Evolutionary conservation across 2,888 invertebrate genomes (phyloP), one percentile per base, ranked within the genome.

Genomic region (Druceiella hillmani): DNA sequence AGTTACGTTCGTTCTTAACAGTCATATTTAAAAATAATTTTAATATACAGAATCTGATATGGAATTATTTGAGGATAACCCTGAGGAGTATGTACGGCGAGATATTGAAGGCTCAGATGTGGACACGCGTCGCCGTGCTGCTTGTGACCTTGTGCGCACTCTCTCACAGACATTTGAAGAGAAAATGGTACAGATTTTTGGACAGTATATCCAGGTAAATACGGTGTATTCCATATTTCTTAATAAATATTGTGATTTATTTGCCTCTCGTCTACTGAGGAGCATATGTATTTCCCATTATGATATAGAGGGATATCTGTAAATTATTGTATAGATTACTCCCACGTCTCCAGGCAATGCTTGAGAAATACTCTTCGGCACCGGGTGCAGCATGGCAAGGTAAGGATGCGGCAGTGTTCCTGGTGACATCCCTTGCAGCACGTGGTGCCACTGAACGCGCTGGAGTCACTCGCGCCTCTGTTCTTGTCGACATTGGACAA

Each of bases 51-150:
- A 81, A 35, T 87, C 92, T 0, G 99, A 99, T 64, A 87, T 92
- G 62, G 99, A 99, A 61, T 61, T 95, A 28, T 99, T 99, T 64
- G 94, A 95, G 61, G 97, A 98, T 58, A 98, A 97, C 58, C 91
- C 99, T 0, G 95, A 99, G 55, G 99, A 99, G 65, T 97, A 93
- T 57, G 92, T 94, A 44, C 75, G 93, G 3, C 74, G 94, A 17
- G 99, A 99, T 64, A 92, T 99, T 45, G 99, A 99, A 69, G 98
- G 98, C 4, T 94, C 95, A 5, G 99, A 99, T 66, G 87, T 95
- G 43, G 97, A 97, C 61, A 99, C 99, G 0, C 74, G 99, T 33
- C 76, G 99, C 14, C 76, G 98, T 45, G 91, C 99, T 14, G 97
- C 98, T 29, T 95, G 97, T 66, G 98, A 99, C 73, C 76, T 99